Percentiles rank a stretch among this genome's conserved stretches.
Evolutionary conservation across 2,797 vertebrate genomes (phyloP).

Genomic region (Tragelaphus oryx): DNA sequence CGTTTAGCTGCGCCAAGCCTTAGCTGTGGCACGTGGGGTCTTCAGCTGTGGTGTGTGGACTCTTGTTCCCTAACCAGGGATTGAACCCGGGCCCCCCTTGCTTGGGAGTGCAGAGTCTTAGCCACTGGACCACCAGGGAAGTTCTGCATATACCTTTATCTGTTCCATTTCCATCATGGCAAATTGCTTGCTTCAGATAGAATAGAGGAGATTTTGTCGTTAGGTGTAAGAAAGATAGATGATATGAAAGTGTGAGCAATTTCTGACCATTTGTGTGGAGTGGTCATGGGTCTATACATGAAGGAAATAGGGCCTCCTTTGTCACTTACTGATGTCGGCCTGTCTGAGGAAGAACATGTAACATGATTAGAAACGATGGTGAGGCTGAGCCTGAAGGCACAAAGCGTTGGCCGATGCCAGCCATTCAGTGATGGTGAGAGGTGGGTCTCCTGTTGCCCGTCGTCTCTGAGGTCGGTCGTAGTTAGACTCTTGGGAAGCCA

Average conservation of each 20-base stretch:
- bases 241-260: background rate
- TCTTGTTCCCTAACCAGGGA: background rate
- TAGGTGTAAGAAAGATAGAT: background rate
- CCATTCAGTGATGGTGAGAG: no score
- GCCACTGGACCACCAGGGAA: background rate
- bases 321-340: background rate
- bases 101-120: background rate
- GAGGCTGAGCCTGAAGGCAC: background rate
- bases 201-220: background rate
- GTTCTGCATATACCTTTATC: background rate
- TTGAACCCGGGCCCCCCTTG: background rate
- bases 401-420: background rate
- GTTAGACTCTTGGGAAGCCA: background rate
- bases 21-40: background rate
- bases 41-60: background rate
- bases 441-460: background rate
- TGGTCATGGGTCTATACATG: background rate
- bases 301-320: background rate
- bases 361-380: background rate
- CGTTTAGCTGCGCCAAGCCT: accelerated
- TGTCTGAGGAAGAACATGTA: background rate
- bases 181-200: background rate
- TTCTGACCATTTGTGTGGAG: background rate
- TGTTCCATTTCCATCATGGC: background rate
- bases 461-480: background rate